Conservation (phyloP, 2,888 invertebrate genomes). For the Orthosia gothica region DNA sequence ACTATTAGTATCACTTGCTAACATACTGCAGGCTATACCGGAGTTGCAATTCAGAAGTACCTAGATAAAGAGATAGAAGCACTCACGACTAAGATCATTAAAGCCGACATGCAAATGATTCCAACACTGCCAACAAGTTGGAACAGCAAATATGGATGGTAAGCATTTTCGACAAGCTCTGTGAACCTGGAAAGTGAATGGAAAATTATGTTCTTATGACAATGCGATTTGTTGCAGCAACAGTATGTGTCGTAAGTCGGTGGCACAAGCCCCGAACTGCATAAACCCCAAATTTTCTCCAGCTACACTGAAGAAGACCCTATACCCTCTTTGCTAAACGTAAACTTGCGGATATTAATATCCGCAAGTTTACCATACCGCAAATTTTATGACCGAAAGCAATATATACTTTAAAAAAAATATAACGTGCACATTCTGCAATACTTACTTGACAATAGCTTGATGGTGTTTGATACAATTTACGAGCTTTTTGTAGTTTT, state of each 20-base stretch:
- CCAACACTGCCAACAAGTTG: constrained; percentile 90
- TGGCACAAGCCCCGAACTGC: too few relatives aligned
- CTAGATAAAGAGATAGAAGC: neutral
- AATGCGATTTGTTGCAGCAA: neutral
- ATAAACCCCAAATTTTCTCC: neutral
- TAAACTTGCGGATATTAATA: too few relatives aligned
- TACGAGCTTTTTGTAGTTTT: constrained; percentile 78
- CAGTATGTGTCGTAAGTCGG: neutral
- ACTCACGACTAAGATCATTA: constrained; percentile 83
- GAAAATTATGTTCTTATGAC: neutral
- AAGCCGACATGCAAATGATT: constrained; percentile 87
- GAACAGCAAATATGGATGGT: constrained; percentile 88
- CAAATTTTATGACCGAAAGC: neutral
- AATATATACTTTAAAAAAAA: neutral
- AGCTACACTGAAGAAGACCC: neutral
- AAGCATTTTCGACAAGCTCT: constrained; percentile 85
- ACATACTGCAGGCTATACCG: neutral
- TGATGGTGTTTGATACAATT: constrained; percentile 85
- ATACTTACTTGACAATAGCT: constrained; percentile 80
- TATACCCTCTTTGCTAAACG: too few relatives aligned
- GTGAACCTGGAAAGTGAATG: constrained; percentile 81
- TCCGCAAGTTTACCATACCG: too few relatives aligned
- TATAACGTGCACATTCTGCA: neutral
- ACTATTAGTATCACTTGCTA: neutral
- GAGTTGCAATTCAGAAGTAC: neutral